Evolutionary conservation across 2,797 vertebrate species (phyloP).

Genomic region (Perodicticus potto): DNA sequence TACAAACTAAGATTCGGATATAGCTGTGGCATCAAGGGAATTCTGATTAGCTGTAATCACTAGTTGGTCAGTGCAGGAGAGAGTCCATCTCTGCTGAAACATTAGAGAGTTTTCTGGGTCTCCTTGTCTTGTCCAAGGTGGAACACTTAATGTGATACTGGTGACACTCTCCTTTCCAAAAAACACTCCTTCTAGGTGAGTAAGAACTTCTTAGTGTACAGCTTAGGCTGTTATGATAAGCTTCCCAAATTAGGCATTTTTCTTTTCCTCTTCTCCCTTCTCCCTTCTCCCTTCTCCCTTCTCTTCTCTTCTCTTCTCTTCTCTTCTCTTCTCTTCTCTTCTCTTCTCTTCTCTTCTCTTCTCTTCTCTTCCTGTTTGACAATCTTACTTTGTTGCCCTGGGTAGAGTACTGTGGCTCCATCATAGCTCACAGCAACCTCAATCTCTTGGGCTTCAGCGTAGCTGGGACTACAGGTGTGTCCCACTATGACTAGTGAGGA

Average conservation of each 20-base stretch:
- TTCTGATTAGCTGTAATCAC: slow-evolving; percentile 23
- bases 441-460: too few species aligned
- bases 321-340: too few species aligned
- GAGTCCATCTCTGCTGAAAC: background rate
- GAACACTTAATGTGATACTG: background rate
- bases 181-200: background rate
- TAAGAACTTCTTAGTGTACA: background rate
- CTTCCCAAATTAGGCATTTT: background rate
- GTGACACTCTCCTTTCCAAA: background rate
- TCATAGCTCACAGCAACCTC: too few species aligned
- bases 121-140: background rate
- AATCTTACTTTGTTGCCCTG: too few species aligned
- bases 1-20: slow-evolving; percentile 78
- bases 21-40: slow-evolving; percentile 57
- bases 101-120: background rate
- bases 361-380: too few species aligned
- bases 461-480: too few species aligned
- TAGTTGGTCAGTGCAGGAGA: slow-evolving; percentile 33
- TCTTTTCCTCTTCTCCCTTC: too few species aligned
- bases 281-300: too few species aligned
- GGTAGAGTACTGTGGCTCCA: too few species aligned
- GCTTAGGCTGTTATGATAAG: background rate
- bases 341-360: too few species aligned
- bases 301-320: too few species aligned
- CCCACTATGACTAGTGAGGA: too few species aligned